Percentiles rank a stretch among this genome's conserved stretches.
These are phyloP conservation scores for Kryptolebias marmoratus DNA, from an alignment of 2,113 vertebrate species.

Conservation along the genomic window DNA sequence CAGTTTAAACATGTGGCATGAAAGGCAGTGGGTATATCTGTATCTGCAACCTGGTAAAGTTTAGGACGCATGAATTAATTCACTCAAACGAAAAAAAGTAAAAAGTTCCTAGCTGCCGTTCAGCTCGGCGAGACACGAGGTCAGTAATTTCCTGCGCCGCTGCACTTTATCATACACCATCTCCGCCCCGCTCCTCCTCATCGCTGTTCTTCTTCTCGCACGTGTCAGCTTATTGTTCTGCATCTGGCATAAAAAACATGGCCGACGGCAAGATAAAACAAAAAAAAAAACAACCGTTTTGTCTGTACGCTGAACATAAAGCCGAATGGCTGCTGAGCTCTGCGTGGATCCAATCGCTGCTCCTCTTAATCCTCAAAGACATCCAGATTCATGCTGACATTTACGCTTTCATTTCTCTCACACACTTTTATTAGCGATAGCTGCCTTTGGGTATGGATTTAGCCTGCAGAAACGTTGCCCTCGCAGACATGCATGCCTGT, in stretches of 20 bases:
- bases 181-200: not conserved
- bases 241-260: slow-evolving; percentile 23
- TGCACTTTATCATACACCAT: slow-evolving; percentile 25
- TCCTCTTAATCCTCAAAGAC: slow-evolving; percentile 44
- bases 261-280: slow-evolving; percentile 25
- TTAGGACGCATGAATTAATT: not conserved
- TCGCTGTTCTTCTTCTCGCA: slow-evolving; percentile 2
- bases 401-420: slow-evolving; percentile 29
- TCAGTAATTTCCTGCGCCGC: slow-evolving; percentile 37
- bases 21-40: not conserved
- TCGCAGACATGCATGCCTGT: not conserved
- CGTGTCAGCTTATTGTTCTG: slow-evolving; percentile 23
- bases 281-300: slow-evolving; percentile 15
- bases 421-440: slow-evolving; percentile 22
- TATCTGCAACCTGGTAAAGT: too few relatives aligned
- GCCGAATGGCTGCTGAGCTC: slow-evolving; percentile 33
- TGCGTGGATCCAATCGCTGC: slow-evolving; percentile 29
- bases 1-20: not conserved
- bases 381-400: slow-evolving; percentile 22
- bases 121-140: slow-evolving; percentile 31
- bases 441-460: not conserved
- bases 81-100: not conserved
- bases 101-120: slow-evolving; percentile 9
- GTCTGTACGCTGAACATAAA: slow-evolving; percentile 63
- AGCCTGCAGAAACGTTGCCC: not conserved